These are phyloP conservation scores for Creontiades dilutus DNA, from an alignment of 2,888 invertebrate species.

Conservation along the genomic window DNA sequence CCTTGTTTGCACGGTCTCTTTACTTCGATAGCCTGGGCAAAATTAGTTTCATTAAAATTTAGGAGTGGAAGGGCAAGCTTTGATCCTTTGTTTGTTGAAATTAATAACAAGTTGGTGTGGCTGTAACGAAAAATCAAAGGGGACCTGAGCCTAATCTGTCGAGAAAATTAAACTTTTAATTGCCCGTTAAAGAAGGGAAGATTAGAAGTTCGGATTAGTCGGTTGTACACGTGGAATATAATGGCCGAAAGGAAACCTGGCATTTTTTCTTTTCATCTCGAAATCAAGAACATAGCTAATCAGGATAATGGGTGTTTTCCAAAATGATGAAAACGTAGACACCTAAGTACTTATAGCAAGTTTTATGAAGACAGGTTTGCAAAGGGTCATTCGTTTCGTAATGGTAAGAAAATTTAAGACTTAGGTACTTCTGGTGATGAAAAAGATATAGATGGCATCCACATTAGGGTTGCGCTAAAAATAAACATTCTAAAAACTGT, in stretches of 20 bases:
- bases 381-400: too few species aligned
- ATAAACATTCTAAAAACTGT: too few species aligned
- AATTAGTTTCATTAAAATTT: slow-evolving; percentile 69
- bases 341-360: too few species aligned
- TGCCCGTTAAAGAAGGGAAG: slow-evolving; percentile 62
- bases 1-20: slow-evolving; percentile 67
- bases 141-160: slow-evolving; percentile 62
- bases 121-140: slow-evolving; percentile 67
- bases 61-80: slow-evolving; percentile 55
- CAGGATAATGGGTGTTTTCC: neutral
- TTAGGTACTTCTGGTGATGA: too few species aligned
- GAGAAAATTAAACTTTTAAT: slow-evolving; percentile 67
- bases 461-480: too few species aligned
- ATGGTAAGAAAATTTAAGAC: too few species aligned
- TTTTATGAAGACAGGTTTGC: too few species aligned
- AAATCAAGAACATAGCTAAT: neutral
- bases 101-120: slow-evolving; percentile 61
- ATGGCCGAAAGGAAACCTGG: neutral
- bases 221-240: slow-evolving; percentile 33
- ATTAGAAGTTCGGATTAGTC: slow-evolving; percentile 43
- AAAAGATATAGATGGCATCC: too few species aligned
- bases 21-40: slow-evolving; percentile 54
- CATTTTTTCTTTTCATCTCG: neutral
- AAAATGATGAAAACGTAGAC: too few species aligned
- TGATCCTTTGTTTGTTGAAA: slow-evolving; percentile 68